Conservation (phyloP, 2,113 vertebrate species). For the Bettongia penicillata region DNA sequence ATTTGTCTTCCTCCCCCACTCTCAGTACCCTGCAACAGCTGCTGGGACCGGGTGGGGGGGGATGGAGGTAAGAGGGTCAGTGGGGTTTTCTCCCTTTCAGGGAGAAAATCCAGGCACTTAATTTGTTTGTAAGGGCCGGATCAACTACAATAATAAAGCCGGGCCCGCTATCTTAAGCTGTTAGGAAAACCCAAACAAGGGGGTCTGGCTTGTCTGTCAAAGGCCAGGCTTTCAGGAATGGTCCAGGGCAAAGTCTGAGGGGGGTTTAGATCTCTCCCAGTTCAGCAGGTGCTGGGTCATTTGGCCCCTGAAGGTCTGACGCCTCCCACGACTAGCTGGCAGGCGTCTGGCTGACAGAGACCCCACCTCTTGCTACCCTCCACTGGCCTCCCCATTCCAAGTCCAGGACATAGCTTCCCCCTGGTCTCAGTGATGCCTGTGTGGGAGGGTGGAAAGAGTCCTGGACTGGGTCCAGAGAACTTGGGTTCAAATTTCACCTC, state of each 20-base stretch:
- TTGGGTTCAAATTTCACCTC: neutral
- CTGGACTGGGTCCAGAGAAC: neutral
- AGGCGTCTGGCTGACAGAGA: neutral
- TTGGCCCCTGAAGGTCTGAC: neutral
- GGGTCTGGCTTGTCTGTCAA: constrained; percentile 1
- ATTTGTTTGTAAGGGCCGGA: neutral
- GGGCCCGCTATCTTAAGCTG: neutral
- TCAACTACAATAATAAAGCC: constrained; percentile 3
- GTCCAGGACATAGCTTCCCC: neutral
- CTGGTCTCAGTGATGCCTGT: neutral
- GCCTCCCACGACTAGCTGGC: neutral
- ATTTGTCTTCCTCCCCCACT: neutral
- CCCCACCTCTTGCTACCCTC: neutral
- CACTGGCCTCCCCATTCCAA: neutral
- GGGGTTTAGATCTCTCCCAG: neutral
- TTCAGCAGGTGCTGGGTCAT: neutral
- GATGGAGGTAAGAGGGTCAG: neutral
- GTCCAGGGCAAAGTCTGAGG: neutral
- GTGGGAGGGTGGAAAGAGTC: neutral
- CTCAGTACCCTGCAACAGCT: neutral
- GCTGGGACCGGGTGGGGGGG: neutral
- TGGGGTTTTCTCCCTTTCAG: neutral
- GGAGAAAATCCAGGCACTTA: neutral
- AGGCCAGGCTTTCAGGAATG: neutral
- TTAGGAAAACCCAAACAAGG: constrained; percentile 2